Evolutionary conservation across 92 coral and sea anemone genomes (phyloP).

Genomic region (Epizoanthus scotinus): DNA sequence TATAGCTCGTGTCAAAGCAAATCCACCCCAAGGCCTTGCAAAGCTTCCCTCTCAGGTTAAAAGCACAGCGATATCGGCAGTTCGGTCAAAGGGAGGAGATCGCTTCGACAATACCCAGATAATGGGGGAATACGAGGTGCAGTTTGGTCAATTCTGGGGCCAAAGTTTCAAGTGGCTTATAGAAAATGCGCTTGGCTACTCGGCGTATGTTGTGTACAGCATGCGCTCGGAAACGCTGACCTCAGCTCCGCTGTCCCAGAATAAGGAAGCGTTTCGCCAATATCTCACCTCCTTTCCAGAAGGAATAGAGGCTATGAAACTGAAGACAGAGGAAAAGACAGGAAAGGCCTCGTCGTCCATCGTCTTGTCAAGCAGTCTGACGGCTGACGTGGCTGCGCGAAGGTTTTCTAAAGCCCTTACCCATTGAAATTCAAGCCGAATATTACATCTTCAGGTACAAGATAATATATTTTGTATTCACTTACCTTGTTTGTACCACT

Average conservation of each 20-base stretch:
- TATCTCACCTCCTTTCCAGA: conserved; percentile 42
- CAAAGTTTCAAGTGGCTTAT: conserved; percentile 60
- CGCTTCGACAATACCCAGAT: conserved; percentile 12
- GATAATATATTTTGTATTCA: too few species aligned
- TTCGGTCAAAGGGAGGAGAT: conserved; percentile 24
- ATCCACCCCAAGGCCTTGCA: not conserved
- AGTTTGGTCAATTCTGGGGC: conserved; percentile 62
- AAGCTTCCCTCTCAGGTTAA: conserved; percentile 5
- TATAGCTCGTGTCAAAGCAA: too few species aligned
- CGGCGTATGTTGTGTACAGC: conserved; percentile 10
- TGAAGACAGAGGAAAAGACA: not conserved
- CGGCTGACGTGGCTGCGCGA: not conserved
- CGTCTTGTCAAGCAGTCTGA: not conserved
- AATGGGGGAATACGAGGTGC: conserved; percentile 42
- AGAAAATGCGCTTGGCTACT: conserved; percentile 49
- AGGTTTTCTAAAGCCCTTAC: too few species aligned
- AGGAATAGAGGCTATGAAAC: conserved; percentile 37
- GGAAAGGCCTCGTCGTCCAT: not conserved
- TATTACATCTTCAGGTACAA: too few species aligned
- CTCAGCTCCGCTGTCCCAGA: conserved; percentile 25
- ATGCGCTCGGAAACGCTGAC: too few species aligned
- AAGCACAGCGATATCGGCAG: conserved; percentile 35
- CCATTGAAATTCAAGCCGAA: too few species aligned
- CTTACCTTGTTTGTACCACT: too few species aligned
- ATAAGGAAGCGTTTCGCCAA: conserved; percentile 31